Evolutionary conservation across 2,113 vertebrate genomes (phyloP).

Genomic region (Anseranas semipalmata): DNA sequence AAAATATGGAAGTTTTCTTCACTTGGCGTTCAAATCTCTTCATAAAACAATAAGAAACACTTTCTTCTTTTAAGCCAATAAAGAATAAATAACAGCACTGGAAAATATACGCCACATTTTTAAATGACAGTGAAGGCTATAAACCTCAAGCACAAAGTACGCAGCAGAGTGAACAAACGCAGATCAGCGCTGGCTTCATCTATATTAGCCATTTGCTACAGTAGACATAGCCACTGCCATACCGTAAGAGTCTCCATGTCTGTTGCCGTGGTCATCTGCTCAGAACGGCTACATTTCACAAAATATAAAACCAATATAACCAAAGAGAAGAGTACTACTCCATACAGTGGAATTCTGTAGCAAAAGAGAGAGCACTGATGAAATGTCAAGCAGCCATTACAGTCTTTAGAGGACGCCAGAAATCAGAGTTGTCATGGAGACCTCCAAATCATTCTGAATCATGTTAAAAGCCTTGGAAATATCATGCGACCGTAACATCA

Average conservation of each 20-base stretch:
- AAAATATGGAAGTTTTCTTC: neutral
- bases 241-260: neutral
- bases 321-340: neutral
- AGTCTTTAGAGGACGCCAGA: neutral
- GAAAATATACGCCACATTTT: neutral
- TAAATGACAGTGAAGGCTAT: neutral
- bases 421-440: neutral
- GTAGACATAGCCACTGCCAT: neutral
- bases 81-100: neutral
- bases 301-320: neutral
- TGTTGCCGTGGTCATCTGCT: neutral
- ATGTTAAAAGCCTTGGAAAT: neutral
- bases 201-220: neutral
- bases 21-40: neutral
- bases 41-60: neutral
- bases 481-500: neutral
- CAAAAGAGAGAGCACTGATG: neutral
- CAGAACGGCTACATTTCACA: neutral
- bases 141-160: neutral
- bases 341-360: neutral
- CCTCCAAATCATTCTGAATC: neutral
- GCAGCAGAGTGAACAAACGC: neutral
- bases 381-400: neutral
- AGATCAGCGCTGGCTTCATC: neutral
- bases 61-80: neutral